phyloP scores from a whole-genome alignment of 2,113 vertebrate genomes.

The Dicrurus megarhynchus region DNA sequence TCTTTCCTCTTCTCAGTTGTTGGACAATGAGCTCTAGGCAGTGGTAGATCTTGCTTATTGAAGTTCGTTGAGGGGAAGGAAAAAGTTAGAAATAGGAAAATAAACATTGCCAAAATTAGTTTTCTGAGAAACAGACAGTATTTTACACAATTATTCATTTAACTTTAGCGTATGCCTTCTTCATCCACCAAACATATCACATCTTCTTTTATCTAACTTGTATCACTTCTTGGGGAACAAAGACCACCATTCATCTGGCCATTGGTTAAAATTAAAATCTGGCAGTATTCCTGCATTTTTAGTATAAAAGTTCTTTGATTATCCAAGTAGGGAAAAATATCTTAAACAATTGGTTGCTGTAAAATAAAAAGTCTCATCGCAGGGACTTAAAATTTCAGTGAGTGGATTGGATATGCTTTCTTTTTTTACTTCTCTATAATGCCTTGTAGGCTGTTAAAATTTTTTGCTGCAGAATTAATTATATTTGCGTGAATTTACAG shows the following conservation, averaged over 20 bases:
- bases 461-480: not conserved
- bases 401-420: not conserved
- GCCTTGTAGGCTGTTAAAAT: not conserved
- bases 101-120: not conserved
- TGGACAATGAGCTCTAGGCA: not conserved
- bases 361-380: not conserved
- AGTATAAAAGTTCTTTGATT: not conserved
- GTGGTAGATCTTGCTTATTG: not conserved
- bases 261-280: not conserved
- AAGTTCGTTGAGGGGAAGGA: not conserved
- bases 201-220: not conserved
- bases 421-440: not conserved
- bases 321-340: not conserved
- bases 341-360: not conserved
- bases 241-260: not conserved
- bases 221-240: not conserved
- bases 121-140: not conserved
- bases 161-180: not conserved
- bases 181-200: not conserved
- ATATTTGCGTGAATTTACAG: not conserved
- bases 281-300: not conserved
- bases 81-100: not conserved
- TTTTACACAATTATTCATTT: not conserved
- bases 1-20: not conserved
- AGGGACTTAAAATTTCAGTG: not conserved